Base-by-base conservation (phyloP, 92 coral and sea anemone species). In the Porites lobata region DNA sequence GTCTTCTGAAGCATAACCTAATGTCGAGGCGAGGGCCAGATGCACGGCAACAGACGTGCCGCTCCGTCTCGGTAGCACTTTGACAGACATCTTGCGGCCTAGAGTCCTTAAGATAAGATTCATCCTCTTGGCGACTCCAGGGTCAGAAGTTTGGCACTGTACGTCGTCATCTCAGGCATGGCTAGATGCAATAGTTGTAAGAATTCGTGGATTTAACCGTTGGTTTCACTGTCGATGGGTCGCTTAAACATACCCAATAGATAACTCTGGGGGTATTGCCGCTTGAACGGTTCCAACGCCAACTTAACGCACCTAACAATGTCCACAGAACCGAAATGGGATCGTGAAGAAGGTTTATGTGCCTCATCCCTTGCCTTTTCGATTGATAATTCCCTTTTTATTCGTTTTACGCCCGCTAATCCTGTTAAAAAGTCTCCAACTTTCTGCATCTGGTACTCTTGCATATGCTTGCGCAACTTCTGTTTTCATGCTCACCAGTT, bases 21-120 rank as follows among this genome's bases (percentile, higher is more conserved):
- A 32, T 24, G 71, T 58, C 70, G 59, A n/a, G 7, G 83, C 69
- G 7, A 78, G 52, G 59, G 83, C 83, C 22, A 78, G 20, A 15
- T 63, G 57, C 29, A 78, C 83, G 15, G 83, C 12, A 22, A 78
- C 71, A 6, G 83, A 78, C 59, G 63, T 78, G 72, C 83, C 72
- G 13, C 83, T 61, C 19, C 83, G 56, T 62, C 83, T 50, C 72
- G 83, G 83, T 10, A 72, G 71, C 9, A 78, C 61, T 8, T 62
- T 63, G 58, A 65, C 83, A 22, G 29, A 78, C 57, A 78, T 47
- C 72, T 63, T 78, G 1, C 32, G 57, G 56, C 83, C 21, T 57
- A 78, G 38, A 10, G 24, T 22, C 2, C 50, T 59, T 9, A 78
- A 65, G 24, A 78, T 47, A 12, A 18, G 26, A 5, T 38, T 63